phyloP scores from a whole-genome alignment of 2,113 vertebrate species.

The Nothoprocta perdicaria region DNA sequence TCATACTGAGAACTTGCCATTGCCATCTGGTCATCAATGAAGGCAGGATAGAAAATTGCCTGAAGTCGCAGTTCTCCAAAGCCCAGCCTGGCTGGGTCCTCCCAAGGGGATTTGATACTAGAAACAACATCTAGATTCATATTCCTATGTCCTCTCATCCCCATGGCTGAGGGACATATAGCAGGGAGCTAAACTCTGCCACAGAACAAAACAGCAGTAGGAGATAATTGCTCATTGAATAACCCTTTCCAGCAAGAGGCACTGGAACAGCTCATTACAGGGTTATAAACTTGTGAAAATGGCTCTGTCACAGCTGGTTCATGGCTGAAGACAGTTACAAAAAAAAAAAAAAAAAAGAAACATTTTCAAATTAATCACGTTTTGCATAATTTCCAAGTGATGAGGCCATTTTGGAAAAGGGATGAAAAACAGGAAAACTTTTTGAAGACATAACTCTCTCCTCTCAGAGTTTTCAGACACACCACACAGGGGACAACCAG shows the following conservation, averaged over 20 bases:
- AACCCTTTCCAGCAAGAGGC: background rate
- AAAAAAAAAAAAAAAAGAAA: background rate
- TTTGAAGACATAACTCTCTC: background rate
- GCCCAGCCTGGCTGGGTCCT: background rate
- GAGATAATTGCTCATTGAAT: background rate
- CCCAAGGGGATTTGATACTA: rapidly evolving
- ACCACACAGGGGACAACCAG: background rate
- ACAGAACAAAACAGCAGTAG: background rate
- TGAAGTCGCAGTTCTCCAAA: background rate
- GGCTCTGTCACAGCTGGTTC: constrained; percentile 14
- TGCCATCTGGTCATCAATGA: background rate
- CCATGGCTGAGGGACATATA: background rate
- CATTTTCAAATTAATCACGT: background rate
- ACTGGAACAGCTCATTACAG: constrained; percentile 4
- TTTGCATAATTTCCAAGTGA: background rate
- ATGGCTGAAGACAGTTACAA: background rate
- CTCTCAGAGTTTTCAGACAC: background rate
- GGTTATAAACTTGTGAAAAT: background rate
- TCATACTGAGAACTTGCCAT: rapidly evolving
- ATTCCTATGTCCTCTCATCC: background rate
- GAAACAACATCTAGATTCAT: background rate
- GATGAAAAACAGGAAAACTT: background rate
- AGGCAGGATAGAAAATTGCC: background rate
- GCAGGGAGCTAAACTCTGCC: background rate
- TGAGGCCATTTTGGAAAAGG: background rate